Conservation (phyloP, 2,888 invertebrate species). For the Nebria brevicollis region DNA sequence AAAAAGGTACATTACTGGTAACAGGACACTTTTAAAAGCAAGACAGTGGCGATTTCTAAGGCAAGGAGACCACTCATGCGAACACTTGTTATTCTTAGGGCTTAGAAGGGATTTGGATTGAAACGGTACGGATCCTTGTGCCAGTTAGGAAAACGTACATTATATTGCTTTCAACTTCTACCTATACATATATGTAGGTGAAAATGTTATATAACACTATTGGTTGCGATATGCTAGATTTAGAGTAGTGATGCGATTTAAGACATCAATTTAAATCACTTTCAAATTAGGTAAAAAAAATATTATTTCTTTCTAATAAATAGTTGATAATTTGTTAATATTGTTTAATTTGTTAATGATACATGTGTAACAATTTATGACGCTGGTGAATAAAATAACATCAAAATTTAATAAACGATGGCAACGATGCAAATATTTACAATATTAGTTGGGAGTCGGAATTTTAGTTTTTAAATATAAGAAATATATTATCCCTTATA, state of each 20-base stretch:
- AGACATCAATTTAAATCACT: too few relatives aligned
- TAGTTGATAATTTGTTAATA: too few relatives aligned
- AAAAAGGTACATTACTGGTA: slow-evolving; percentile 45
- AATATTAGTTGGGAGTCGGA: too few relatives aligned
- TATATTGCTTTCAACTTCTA: slow-evolving; percentile 38
- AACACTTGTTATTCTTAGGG: slow-evolving; percentile 46
- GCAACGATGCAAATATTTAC: too few relatives aligned
- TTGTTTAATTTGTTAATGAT: too few relatives aligned
- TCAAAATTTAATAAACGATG: too few relatives aligned
- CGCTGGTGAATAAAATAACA: too few relatives aligned
- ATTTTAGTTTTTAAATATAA: too few relatives aligned
- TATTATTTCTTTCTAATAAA: too few relatives aligned
- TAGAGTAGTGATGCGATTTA: not conserved
- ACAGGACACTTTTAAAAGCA: slow-evolving; percentile 45
- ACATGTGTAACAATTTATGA: too few relatives aligned
- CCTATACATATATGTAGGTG: slow-evolving; percentile 10
- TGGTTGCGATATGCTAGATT: slow-evolving; percentile 8
- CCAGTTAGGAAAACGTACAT: slow-evolving; percentile 29
- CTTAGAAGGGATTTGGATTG: slow-evolving; percentile 40
- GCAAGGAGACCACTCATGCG: slow-evolving; percentile 44
- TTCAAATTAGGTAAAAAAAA: too few relatives aligned
- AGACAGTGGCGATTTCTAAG: slow-evolving; percentile 45
- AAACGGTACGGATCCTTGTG: slow-evolving; percentile 29
- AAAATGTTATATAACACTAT: slow-evolving; percentile 20
- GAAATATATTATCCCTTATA: too few relatives aligned